A percentile compares a stretch with the other conserved stretches of the same genome.
These are phyloP conservation scores for Leucophenga montana DNA, from an alignment of 2,888 invertebrate genomes.

Conservation along the genomic window DNA sequence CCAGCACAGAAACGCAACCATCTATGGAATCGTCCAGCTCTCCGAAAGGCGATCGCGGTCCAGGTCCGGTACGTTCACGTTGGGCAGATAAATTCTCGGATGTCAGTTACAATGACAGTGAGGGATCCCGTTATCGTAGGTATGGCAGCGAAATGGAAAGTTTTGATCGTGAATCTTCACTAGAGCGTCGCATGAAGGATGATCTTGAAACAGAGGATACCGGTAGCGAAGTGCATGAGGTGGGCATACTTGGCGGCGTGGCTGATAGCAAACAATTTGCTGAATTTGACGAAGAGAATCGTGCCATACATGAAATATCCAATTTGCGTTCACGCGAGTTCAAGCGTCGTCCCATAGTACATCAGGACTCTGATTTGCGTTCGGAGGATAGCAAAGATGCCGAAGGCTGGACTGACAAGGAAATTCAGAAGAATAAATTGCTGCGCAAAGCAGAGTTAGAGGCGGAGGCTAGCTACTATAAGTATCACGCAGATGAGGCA, in stretches of 20 bases:
- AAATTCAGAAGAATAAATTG: constrained; percentile 70
- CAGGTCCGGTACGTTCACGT: constrained; percentile 74
- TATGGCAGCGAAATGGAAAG: constrained; percentile 72
- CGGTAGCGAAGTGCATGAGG: constrained; percentile 71
- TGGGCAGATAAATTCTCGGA: constrained; percentile 75
- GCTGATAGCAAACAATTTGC: constrained; percentile 77
- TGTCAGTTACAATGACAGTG: constrained; percentile 74
- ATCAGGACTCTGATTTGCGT: constrained; percentile 72
- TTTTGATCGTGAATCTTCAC: constrained; percentile 72
- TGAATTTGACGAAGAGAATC: constrained; percentile 76
- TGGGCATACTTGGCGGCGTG: constrained; percentile 67
- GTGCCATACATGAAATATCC: constrained; percentile 75
- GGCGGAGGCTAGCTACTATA: constrained; percentile 68
- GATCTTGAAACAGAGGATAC: constrained; percentile 65
- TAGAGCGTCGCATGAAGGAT: constrained; percentile 72
- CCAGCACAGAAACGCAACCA: constrained; percentile 77
- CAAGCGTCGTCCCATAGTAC: constrained; percentile 71
- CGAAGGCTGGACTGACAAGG: constrained; percentile 72
- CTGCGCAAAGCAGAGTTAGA: constrained; percentile 68
- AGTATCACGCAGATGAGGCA: constrained; percentile 54
- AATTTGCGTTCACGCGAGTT: constrained; percentile 71
- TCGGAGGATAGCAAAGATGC: constrained; percentile 72
- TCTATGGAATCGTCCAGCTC: constrained; percentile 81
- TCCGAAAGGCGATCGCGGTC: constrained; percentile 76
- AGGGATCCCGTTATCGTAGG: constrained; percentile 72